These are phyloP conservation scores for Sisyra terminalis DNA, from an alignment of 2,888 invertebrate species.

Conservation along the genomic window DNA sequence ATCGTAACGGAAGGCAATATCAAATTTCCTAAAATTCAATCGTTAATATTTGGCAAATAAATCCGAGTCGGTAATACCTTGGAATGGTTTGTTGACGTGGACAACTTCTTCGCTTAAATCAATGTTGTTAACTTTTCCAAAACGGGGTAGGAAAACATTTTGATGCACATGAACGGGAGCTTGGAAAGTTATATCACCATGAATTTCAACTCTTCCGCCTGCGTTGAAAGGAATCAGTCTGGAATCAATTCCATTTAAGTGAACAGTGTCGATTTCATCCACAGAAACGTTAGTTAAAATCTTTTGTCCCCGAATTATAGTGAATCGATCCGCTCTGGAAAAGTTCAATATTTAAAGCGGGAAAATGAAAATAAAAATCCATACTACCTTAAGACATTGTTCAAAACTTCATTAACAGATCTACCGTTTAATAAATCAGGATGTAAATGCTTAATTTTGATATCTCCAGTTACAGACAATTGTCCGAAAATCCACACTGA, in stretches of 20 bases:
- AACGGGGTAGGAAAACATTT: constrained; percentile 12
- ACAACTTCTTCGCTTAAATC: constrained; percentile 15
- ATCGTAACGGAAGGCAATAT: neutral
- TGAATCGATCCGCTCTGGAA: neutral
- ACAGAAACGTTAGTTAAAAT: constrained; percentile 19
- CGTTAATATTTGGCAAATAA: no score
- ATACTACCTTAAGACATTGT: neutral
- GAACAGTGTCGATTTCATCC: constrained; percentile 17
- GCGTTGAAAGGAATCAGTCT: constrained; percentile 16
- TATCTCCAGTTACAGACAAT: neutral
- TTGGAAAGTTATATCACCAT: constrained; percentile 19
- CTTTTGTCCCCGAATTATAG: constrained; percentile 17
- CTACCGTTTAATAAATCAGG: neutral
- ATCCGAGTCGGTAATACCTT: no score
- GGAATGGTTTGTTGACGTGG: constrained; percentile 11
- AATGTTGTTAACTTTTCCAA: constrained; percentile 14
- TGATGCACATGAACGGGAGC: constrained; percentile 14
- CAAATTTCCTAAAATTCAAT: constrained; percentile 5
- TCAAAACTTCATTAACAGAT: neutral
- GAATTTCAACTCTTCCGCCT: constrained; percentile 13
- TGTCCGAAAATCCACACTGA: neutral
- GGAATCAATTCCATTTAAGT: constrained; percentile 17
- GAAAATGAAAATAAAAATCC: neutral
- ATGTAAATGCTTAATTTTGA: neutral
- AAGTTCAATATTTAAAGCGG: neutral